phyloP scores from a whole-genome alignment of 1,140 invertebrate genomes.

The Brachionus angularis region DNA sequence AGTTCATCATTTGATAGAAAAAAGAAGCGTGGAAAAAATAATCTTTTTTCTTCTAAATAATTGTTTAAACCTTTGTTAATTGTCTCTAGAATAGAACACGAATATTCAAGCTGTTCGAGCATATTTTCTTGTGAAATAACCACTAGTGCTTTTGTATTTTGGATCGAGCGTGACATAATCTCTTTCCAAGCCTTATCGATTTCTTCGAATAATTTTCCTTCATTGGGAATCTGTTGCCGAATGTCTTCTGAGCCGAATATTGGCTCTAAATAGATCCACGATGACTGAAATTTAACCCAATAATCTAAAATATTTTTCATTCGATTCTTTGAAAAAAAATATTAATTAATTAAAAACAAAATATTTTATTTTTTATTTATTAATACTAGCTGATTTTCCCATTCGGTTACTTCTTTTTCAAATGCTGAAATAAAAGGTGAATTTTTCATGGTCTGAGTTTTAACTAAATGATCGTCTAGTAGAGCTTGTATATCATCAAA shows the following conservation, averaged over 20 bases:
- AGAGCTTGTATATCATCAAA: conserved; percentile 59
- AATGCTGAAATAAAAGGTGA: conserved; percentile 60
- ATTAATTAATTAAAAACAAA: neutral
- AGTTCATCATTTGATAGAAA: conserved; percentile 84
- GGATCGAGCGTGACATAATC: neutral
- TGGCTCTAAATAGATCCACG: conserved; percentile 59
- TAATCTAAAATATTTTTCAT: conserved; percentile 61
- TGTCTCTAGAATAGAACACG: conserved; percentile 55
- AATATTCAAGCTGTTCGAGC: conserved; percentile 59
- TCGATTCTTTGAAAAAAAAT: too few relatives aligned
- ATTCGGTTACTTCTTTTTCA: conserved; percentile 62
- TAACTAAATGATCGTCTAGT: conserved; percentile 59
- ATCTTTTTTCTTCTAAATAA: conserved; percentile 58
- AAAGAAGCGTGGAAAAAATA: conserved; percentile 65
- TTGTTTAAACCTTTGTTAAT: conserved; percentile 50
- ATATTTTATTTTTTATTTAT: neutral
- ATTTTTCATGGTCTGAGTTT: conserved; percentile 59
- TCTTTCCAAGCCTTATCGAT: conserved; percentile 32
- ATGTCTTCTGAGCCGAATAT: conserved; percentile 60
- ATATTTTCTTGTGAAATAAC: conserved; percentile 56
- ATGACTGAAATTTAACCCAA: conserved; percentile 62
- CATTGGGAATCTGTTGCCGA: conserved; percentile 59
- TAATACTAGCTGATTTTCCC: conserved; percentile 56
- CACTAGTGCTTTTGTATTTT: conserved; percentile 51
- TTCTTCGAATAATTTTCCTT: conserved; percentile 58